Conservation (phyloP, 1,140 invertebrate species). For the Euura saliciscinereae region DNA sequence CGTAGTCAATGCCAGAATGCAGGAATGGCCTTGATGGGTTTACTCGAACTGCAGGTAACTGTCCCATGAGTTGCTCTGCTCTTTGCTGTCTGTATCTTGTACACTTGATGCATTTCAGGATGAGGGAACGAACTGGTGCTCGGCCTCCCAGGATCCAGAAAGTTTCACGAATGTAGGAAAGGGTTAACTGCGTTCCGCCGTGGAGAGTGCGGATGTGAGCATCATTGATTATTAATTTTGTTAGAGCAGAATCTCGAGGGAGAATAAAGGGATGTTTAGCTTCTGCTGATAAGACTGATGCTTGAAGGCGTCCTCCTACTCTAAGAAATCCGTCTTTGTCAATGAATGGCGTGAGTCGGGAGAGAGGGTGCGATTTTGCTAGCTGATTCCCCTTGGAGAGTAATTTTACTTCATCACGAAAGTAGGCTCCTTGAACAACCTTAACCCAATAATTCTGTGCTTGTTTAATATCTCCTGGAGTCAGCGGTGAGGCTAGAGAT, state of each 20-base stretch:
- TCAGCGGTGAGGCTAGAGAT: background rate
- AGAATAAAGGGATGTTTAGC: constrained; percentile 29
- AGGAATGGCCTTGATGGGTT: constrained; percentile 37
- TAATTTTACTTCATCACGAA: background rate
- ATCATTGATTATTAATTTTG: constrained; percentile 33
- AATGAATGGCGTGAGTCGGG: constrained; percentile 16
- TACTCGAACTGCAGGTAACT: constrained; percentile 34
- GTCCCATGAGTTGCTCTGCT: constrained; percentile 37
- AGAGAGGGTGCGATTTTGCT: constrained; percentile 6
- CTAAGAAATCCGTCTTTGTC: constrained; percentile 23
- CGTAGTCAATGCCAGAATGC: constrained; percentile 48
- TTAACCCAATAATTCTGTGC: background rate
- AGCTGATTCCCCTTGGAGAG: constrained; percentile 1
- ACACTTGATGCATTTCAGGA: constrained; percentile 35
- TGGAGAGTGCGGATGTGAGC: constrained; percentile 40
- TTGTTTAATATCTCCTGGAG: background rate
- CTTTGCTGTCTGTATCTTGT: constrained; percentile 25
- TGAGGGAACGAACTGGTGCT: constrained; percentile 19
- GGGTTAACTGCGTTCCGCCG: constrained; percentile 37
- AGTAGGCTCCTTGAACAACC: background rate
- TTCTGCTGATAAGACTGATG: constrained; percentile 15
- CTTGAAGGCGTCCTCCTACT: constrained; percentile 28
- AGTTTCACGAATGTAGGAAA: constrained; percentile 24
- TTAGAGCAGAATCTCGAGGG: constrained; percentile 20
- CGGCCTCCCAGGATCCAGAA: constrained; percentile 32